phyloP scores from a whole-genome alignment of 1,140 invertebrate genomes.

The Zaprionus nigranus region DNA sequence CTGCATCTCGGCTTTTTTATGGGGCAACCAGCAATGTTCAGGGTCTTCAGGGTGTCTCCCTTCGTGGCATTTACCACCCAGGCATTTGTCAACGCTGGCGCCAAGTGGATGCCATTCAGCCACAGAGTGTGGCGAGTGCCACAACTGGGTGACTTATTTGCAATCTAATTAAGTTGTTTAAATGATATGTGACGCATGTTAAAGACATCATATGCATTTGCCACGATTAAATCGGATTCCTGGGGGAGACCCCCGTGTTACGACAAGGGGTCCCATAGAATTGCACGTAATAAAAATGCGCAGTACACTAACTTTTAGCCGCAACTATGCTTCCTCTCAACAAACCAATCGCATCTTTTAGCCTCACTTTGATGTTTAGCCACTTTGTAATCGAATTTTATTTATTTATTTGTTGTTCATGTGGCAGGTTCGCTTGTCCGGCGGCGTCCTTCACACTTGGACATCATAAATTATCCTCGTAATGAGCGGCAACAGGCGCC shows the following conservation, averaged over 20 bases:
- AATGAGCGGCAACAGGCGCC: slow-evolving; percentile 77
- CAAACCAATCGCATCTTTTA: background rate
- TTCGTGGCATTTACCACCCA: slow-evolving; percentile 66
- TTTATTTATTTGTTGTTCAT: slow-evolving; percentile 12
- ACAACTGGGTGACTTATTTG: slow-evolving; percentile 65
- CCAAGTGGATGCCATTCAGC: slow-evolving; percentile 55
- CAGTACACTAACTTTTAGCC: too few species aligned
- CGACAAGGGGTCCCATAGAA: background rate
- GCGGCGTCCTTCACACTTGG: slow-evolving; percentile 74
- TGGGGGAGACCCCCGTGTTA: background rate
- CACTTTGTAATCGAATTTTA: slow-evolving; percentile 19
- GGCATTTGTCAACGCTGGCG: slow-evolving; percentile 76
- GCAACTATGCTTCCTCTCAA: background rate
- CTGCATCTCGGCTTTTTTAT: slow-evolving; percentile 20
- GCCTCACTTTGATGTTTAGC: slow-evolving; percentile 31
- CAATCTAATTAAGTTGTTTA: slow-evolving; percentile 77
- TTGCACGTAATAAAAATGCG: background rate
- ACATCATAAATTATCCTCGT: slow-evolving; percentile 76
- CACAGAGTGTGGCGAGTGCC: slow-evolving; percentile 37
- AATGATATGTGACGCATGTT: slow-evolving; percentile 73
- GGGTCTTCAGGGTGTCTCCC: slow-evolving; percentile 19
- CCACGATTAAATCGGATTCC: slow-evolving; percentile 47
- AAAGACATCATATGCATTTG: slow-evolving; percentile 51
- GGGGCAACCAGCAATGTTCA: background rate
- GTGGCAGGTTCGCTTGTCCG: slow-evolving; percentile 51